Evolutionary conservation across 2,888 invertebrate species (phyloP), one percentile per base, ranked within the genome.

Genomic region (Chalcis sispes): DNA sequence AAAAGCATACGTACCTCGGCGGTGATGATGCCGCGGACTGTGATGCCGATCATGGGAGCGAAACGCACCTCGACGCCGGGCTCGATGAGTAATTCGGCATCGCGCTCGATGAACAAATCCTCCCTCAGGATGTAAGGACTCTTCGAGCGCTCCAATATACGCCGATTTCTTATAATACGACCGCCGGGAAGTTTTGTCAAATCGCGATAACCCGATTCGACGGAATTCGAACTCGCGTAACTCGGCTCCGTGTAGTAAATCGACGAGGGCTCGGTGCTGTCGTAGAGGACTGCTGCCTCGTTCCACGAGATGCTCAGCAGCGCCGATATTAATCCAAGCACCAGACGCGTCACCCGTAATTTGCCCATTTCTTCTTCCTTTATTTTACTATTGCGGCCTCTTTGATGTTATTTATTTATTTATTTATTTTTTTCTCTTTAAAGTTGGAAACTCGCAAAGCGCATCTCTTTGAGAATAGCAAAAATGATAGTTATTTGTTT

Each of bases 11-110:
- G 94, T 91, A 98, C 98, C 92, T 95, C 92, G 71, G 98, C 98
- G 75, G 93, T 92, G 36, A 99, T 90, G 80, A 95, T 93, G 82
- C 99, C 99, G 84, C 95, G 93, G 58, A 99, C 95, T 32, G 96
- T 97, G 85, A 99, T 94, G 79, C 98, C 98, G 83, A 96, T 93
- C 90, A 97, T 96, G 1, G 98, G 96, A 4, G 95, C 95, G 89
- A 99, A 97, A 82, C 94, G 92, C 70, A 99, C 90, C 84, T 94
- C 94, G 0, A 97, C 97, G 29, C 98, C 99, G 15, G 98, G 93
- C 87, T 97, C 96, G 75, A 99, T 93, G 70, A 94, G 91, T 83
- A 99, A 90, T 84, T 95, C 94, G 0, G 94, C 96, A 78, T 93
- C 93, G 80, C 92, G 91, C 82, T 95, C 94, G 66, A 98, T 91